Evolutionary conservation across 2,797 vertebrate genomes (phyloP).

Genomic region (Thaleichthys pacificus): DNA sequence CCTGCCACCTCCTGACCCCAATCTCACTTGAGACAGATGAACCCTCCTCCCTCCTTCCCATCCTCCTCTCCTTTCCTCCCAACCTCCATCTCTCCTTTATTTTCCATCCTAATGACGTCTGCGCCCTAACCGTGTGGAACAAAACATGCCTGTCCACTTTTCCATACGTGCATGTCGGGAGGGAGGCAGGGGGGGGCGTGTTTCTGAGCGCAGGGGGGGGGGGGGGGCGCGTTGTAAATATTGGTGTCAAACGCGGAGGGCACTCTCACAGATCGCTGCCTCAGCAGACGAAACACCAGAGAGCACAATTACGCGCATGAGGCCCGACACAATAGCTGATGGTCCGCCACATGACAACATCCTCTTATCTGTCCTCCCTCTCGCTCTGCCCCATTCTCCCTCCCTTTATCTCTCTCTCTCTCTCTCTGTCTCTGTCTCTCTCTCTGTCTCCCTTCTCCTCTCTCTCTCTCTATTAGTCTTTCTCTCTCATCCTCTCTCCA

Average conservation of each 20-base stretch:
- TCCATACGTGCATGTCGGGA: slow-evolving; percentile 27
- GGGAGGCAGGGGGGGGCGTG: neutral
- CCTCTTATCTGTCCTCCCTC: slow-evolving; percentile 56
- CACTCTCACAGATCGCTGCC: slow-evolving; percentile 48
- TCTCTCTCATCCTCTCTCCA: slow-evolving; percentile 33
- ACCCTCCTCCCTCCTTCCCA: slow-evolving; percentile 38
- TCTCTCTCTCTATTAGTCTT: slow-evolving; percentile 12
- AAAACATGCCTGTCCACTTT: slow-evolving; percentile 54
- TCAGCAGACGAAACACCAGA: slow-evolving; percentile 42
- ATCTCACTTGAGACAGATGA: slow-evolving; percentile 78
- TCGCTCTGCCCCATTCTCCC: slow-evolving; percentile 47
- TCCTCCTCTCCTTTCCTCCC: slow-evolving; percentile 9
- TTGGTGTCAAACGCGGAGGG: slow-evolving; percentile 67
- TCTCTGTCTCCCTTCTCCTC: slow-evolving; percentile 3
- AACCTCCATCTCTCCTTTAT: neutral
- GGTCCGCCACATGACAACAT: slow-evolving; percentile 51
- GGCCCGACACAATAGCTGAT: slow-evolving; percentile 59
- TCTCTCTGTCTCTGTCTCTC: slow-evolving; percentile 14
- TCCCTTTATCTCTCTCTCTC: slow-evolving; percentile 44
- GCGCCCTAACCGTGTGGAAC: slow-evolving; percentile 57
- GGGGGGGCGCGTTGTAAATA: slow-evolving; percentile 56
- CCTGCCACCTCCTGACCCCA: slow-evolving; percentile 63
- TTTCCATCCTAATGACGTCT: slow-evolving; percentile 58
- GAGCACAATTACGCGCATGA: slow-evolving; percentile 62
- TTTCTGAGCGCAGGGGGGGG: slow-evolving; percentile 29